Conservation (phyloP, 2,797 vertebrate species). For the Borostomias antarcticus region DNA sequence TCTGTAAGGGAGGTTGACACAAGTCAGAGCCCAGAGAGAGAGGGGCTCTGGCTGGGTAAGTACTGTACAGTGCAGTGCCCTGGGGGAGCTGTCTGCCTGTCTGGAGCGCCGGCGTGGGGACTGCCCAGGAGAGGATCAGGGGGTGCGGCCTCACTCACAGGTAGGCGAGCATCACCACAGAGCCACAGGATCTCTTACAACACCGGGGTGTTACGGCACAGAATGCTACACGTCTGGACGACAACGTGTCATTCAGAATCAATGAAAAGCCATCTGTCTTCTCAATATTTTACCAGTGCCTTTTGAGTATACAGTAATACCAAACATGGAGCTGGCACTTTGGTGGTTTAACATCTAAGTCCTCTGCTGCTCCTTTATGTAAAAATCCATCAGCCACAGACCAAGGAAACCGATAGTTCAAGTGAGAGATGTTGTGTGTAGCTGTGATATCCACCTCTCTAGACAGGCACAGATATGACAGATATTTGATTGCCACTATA, state of each 20-base stretch:
- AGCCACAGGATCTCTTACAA: neutral
- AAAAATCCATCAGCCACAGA: conserved; percentile 16
- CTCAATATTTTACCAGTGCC: neutral
- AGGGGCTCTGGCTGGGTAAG: conserved; percentile 54
- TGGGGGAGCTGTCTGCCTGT: conserved; percentile 35
- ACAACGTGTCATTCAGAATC: neutral
- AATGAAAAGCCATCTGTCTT: neutral
- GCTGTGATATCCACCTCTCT: conserved; percentile 15
- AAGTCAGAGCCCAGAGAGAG: conserved; percentile 38
- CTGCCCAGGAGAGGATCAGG: conserved; percentile 41
- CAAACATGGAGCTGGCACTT: neutral
- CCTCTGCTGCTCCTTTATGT: conserved; percentile 2
- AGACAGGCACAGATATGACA: neutral
- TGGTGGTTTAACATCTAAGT: neutral
- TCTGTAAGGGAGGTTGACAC: conserved; percentile 25
- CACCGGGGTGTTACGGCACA: too few species aligned
- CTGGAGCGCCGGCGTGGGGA: conserved; percentile 11
- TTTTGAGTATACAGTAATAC: neutral
- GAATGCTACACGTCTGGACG: neutral
- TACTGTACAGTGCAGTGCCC: conserved; percentile 48
- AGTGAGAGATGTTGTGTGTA: conserved; percentile 13
- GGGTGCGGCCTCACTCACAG: conserved; percentile 48
- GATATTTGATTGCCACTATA: neutral
- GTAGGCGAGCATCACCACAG: conserved; percentile 43
- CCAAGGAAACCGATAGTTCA: conserved; percentile 16